Percentiles rank a stretch among this genome's conserved stretches.
Conservation (phyloP, 1,140 invertebrate species). For the Caerostris extrusa region DNA sequence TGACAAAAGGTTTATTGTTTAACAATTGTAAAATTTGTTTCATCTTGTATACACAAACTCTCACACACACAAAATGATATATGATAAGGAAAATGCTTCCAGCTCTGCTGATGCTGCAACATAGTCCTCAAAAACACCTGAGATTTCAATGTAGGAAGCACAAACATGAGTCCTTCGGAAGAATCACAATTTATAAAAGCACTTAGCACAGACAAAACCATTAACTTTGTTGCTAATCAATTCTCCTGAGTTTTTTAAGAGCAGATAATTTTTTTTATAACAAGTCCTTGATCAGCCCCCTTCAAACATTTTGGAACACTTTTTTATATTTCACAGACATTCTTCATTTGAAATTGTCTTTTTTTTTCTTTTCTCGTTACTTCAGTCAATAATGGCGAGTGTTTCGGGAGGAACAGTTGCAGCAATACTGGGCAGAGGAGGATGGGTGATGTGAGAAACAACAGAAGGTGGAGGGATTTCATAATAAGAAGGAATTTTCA, state of each 20-base stretch:
- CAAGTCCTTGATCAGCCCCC: neutral
- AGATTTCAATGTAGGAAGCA: slow-evolving; percentile 75
- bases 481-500: slow-evolving; percentile 68
- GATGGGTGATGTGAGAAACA: neutral
- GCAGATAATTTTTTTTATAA: neutral
- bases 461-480: slow-evolving; percentile 54
- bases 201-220: slow-evolving; percentile 52
- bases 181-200: slow-evolving; percentile 63
- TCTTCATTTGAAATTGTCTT: neutral
- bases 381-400: slow-evolving; percentile 44
- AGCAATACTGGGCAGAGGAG: neutral
- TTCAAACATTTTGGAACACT: neutral
- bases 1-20: slow-evolving; percentile 12
- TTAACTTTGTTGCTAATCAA: slow-evolving; percentile 9
- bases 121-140: slow-evolving; percentile 74
- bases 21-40: slow-evolving; percentile 63
- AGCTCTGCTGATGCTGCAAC: slow-evolving; percentile 54
- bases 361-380: neutral
- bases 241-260: slow-evolving; percentile 56
- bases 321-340: neutral
- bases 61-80: slow-evolving; percentile 63
- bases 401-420: slow-evolving; percentile 60
- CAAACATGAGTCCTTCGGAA: slow-evolving; percentile 23
- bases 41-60: neutral
- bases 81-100: slow-evolving; percentile 68